Evolutionary conservation across 2,888 invertebrate species (phyloP).

Genomic region (Capitulum mitella): DNA sequence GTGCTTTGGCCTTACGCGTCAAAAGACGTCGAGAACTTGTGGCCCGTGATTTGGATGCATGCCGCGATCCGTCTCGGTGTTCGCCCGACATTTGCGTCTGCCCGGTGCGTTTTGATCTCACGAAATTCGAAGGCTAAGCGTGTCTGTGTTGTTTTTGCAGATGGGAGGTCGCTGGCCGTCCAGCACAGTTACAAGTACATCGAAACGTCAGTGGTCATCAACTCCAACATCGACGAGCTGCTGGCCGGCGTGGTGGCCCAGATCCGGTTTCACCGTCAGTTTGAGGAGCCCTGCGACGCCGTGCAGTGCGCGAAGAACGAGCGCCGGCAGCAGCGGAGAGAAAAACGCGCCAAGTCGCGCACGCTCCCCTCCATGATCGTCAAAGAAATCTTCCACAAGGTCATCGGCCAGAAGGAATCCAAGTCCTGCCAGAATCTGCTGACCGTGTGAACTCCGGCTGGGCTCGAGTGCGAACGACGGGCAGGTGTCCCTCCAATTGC

Average conservation of each 20-base stretch:
- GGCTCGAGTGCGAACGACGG: too few species aligned
- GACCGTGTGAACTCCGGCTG: neutral
- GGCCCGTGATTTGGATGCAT: neutral
- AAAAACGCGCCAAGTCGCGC: constrained; percentile 2
- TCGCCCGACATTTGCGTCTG: neutral
- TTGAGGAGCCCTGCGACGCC: neutral
- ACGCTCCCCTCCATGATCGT: neutral
- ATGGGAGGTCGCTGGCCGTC: constrained; percentile 85
- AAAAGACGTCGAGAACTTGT: neutral
- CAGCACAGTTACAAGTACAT: constrained; percentile 86
- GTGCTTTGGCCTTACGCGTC: neutral
- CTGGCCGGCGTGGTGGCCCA: constrained; percentile 86
- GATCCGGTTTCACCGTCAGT: constrained; percentile 51
- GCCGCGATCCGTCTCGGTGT: too few species aligned
- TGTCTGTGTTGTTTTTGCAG: constrained; percentile 51
- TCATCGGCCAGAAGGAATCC: neutral
- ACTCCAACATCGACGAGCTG: constrained; percentile 92
- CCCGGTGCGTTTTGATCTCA: neutral
- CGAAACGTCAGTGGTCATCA: constrained; percentile 96
- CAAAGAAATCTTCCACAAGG: neutral
- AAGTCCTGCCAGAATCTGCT: neutral
- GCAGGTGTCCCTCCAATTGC: too few species aligned
- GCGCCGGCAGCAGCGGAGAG: neutral
- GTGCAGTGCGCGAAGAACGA: neutral
- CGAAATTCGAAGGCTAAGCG: neutral